Base-by-base conservation (phyloP, 2,888 invertebrate genomes). In the Agapostemon virescens region DNA sequence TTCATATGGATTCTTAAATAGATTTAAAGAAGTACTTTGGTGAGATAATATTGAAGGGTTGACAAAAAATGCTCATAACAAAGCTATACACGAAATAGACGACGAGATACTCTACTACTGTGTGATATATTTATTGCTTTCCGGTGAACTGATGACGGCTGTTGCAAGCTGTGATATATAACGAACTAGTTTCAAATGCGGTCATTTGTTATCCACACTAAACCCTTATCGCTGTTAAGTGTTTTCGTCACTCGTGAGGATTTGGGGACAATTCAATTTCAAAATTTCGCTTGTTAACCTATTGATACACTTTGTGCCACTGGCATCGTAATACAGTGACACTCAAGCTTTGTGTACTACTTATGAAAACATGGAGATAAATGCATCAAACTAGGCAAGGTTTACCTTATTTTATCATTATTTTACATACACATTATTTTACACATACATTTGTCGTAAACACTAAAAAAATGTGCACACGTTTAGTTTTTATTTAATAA, bases 121-220 rank as follows among this genome's bases (percentile, higher is more conserved):
- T 17, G 3, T 20, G 20, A 20, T 45, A 20, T 45, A 45, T 45
- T 45, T 20, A 45, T 20, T 45, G 45, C n/a, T 2, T 45, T 45
- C 45, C n/a, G 45, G 45, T 45, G 45, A 45, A n/a, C n/a, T 17
- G 42, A 40, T 2, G 52, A 9, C 23, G 23, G 11, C n/a, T n/a
- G 33, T 67, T 61, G 36, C 55, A 70, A 36, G 20, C 17, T 15
- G 23, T 26, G 80, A 78, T 73, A n/a, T n/a, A n/a, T n/a, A 80
- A 73, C 66, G 30, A 77, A 79, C 69, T 23, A 70, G 68, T 74
- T 69, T 23, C 33, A 49, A 81, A 81, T 33, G 45, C 69, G 68
- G 69, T 30, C 74, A 61, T n/a, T 71, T 36, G 30, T 69, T 80
- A 71, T 82, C 80, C 69, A 72, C 69, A 69, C 23, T 72, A 66